These are phyloP conservation scores for Drosophila neocordata DNA, from an alignment of 1,140 invertebrate genomes.

Conservation along the genomic window DNA sequence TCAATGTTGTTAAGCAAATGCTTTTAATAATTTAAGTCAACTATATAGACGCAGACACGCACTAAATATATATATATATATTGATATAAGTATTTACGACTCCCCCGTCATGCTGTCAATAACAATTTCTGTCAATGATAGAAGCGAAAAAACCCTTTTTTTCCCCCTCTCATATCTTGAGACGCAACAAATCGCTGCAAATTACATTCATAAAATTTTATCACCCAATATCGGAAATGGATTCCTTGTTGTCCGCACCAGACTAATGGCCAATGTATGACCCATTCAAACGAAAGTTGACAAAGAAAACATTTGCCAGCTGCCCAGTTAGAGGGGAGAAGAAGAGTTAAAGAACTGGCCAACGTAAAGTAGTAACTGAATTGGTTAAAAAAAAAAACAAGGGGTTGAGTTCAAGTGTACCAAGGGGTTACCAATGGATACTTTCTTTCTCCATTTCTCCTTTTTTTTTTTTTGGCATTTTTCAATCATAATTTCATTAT, in stretches of 20 bases:
- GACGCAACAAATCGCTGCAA: conserved; percentile 79
- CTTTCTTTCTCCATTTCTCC: background rate
- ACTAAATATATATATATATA: conserved; percentile 52
- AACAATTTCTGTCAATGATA: conserved; percentile 75
- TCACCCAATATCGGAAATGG: conserved; percentile 81
- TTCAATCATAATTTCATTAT: conserved; percentile 76
- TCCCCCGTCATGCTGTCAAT: conserved; percentile 70
- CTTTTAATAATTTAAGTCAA: conserved; percentile 73
- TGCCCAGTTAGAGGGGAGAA: background rate
- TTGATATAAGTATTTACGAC: conserved; percentile 75
- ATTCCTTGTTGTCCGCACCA: conserved; percentile 66
- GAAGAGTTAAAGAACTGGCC: conserved; percentile 32
- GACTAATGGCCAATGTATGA: conserved; percentile 74
- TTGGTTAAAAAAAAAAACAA: conserved; percentile 4
- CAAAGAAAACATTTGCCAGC: conserved; percentile 48
- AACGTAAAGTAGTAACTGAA: conserved; percentile 48
- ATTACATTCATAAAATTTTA: conserved; percentile 82
- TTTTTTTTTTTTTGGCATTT: conserved; percentile 33
- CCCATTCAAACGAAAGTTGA: conserved; percentile 26
- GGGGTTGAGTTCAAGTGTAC: conserved; percentile 17
- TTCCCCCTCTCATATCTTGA: conserved; percentile 24
- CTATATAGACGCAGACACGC: conserved; percentile 28
- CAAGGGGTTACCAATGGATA: conserved; percentile 31
- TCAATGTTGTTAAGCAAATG: conserved; percentile 52
- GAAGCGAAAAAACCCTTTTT: conserved; percentile 32